Conservation (phyloP, 2,113 vertebrate species). For the Zosterops japonicus region DNA sequence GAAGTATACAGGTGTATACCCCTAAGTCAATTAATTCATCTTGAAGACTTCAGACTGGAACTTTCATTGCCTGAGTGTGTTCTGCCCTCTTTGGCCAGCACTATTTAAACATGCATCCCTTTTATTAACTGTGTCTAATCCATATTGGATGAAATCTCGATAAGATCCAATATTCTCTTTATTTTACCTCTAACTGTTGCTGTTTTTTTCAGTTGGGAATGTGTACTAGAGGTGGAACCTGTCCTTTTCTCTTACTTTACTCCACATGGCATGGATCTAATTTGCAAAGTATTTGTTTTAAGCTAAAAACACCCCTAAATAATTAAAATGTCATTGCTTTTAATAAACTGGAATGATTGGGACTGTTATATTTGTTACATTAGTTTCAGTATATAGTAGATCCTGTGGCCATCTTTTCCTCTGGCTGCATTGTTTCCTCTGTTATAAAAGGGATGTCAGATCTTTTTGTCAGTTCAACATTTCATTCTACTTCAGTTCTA, state of each 20-base stretch:
- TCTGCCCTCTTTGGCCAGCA: not conserved
- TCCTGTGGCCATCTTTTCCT: not conserved
- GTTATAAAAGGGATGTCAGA: not conserved
- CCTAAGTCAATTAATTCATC: not conserved
- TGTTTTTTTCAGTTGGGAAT: not conserved
- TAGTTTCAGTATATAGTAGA: not conserved
- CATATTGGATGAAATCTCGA: not conserved
- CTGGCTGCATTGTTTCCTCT: not conserved
- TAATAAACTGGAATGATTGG: not conserved
- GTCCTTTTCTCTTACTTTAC: not conserved
- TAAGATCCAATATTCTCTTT: fast-evolving
- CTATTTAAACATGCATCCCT: not conserved
- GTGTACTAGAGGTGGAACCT: not conserved
- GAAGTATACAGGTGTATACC: not conserved
- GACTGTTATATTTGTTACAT: not conserved
- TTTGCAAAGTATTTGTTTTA: not conserved
- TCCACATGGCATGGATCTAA: not conserved
- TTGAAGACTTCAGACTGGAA: not conserved
- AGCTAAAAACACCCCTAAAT: not conserved
- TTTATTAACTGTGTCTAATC: not conserved
- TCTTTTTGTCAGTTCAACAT: not conserved
- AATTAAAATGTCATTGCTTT: not conserved
- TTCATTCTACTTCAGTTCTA: not conserved
- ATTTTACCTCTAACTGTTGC: not conserved
- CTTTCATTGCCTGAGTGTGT: not conserved